Conservation (phyloP, 2,797 vertebrate genomes). For the Enteromius paludinosus region DNA sequence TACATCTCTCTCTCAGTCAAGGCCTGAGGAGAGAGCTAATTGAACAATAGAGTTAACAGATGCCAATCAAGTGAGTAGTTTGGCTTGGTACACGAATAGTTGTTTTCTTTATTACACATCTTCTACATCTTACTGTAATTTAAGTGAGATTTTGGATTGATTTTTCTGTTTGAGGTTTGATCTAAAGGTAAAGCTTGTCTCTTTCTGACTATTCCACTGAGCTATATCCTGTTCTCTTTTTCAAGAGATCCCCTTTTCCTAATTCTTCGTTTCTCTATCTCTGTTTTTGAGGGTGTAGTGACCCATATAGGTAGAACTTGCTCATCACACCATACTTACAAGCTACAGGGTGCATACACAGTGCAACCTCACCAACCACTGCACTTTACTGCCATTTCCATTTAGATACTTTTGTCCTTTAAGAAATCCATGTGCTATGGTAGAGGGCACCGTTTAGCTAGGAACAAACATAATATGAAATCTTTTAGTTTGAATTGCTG, state of each 20-base stretch:
- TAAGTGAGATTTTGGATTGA: background rate
- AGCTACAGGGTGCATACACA: background rate
- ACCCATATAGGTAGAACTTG: background rate
- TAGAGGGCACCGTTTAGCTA: background rate
- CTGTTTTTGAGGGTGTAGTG: constrained; percentile 1
- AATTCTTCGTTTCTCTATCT: background rate
- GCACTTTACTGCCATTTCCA: background rate
- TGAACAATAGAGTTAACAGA: background rate
- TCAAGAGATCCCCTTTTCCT: too few species aligned
- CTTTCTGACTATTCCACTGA: too few species aligned
- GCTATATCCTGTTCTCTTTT: too few species aligned
- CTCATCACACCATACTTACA: background rate
- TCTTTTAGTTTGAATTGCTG: background rate
- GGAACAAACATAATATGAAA: background rate
- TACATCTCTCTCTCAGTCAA: constrained; percentile 1
- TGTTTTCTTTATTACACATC: background rate
- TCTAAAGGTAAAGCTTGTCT: background rate
- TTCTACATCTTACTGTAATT: background rate
- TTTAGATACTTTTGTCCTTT: background rate
- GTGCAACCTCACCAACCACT: background rate
- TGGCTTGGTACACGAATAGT: background rate
- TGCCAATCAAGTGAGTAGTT: background rate
- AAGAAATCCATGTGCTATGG: background rate
- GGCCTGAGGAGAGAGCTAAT: background rate
- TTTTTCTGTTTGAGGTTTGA: background rate